These are phyloP conservation scores for Coelopa frigida DNA, from an alignment of 1,140 invertebrate species.

Conservation along the genomic window DNA sequence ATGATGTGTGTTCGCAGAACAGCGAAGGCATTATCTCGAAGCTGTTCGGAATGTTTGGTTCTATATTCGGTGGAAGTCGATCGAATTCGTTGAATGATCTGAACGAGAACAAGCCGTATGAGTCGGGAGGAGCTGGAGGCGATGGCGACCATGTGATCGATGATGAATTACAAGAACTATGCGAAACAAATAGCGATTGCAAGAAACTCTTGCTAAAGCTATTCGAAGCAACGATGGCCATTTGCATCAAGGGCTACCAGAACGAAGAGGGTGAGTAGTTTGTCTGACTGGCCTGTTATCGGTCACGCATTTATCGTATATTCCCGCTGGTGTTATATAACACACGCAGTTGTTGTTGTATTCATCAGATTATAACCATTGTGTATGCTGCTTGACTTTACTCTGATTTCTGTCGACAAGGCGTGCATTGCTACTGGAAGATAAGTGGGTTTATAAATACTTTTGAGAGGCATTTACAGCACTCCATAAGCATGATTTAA, in stretches of 20 bases:
- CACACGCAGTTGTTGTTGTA: no score
- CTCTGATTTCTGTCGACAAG: no score
- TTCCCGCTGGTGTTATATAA: no score
- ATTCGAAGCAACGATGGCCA: slow-evolving; percentile 41
- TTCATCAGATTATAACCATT: no score
- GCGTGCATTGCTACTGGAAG: no score
- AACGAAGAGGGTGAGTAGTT: slow-evolving; percentile 42
- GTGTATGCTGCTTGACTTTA: no score
- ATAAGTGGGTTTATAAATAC: no score
- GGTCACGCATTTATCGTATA: no score
- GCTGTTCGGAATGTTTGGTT: slow-evolving; percentile 34
- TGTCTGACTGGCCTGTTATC: no score
- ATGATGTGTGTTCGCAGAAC: slow-evolving; percentile 14
- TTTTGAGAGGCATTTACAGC: no score
- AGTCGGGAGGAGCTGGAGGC: background rate
- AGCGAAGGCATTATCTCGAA: slow-evolving; percentile 24
- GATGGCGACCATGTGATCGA: slow-evolving; percentile 19
- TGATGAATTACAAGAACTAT: slow-evolving; percentile 27
- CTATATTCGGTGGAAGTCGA: slow-evolving; percentile 21
- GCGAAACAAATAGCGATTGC: slow-evolving; percentile 33
- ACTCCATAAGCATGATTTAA: no score
- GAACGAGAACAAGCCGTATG: background rate
- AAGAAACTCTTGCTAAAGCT: slow-evolving; percentile 38
- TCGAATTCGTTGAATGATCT: slow-evolving; percentile 11
- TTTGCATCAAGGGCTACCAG: slow-evolving; percentile 40